Conservation (phyloP, 2,113 vertebrate species). For the Axis porcinus region DNA sequence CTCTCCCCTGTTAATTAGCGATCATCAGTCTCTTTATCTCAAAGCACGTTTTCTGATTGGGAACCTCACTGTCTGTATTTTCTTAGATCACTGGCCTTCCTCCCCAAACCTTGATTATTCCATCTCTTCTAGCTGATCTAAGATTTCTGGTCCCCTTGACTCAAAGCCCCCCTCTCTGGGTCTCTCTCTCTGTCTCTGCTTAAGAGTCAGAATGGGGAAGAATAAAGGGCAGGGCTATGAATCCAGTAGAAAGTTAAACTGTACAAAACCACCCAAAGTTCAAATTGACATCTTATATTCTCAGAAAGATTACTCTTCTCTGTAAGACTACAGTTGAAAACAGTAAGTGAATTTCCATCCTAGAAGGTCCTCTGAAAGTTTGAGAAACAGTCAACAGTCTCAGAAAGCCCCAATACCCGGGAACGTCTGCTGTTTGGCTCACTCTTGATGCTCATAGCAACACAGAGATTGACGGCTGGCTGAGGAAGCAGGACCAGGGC, state of each 20-base stretch:
- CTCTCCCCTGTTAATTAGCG: neutral
- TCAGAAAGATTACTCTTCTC: neutral
- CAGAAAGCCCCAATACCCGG: accelerated
- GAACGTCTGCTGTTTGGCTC: neutral
- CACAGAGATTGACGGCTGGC: accelerated
- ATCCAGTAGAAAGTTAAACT: neutral
- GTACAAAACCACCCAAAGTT: accelerated
- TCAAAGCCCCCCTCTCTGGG: neutral
- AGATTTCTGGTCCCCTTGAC: neutral
- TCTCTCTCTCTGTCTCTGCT: neutral
- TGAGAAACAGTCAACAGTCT: accelerated
- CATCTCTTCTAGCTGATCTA: accelerated
- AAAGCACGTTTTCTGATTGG: neutral
- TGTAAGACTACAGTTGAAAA: neutral
- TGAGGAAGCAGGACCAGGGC: accelerated
- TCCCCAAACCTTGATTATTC: accelerated
- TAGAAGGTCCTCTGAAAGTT: too few relatives aligned
- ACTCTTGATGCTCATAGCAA: too few relatives aligned
- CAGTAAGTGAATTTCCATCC: too few relatives aligned
- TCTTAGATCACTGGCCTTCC: neutral
- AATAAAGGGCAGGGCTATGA: too few relatives aligned
- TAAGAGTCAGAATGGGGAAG: neutral
- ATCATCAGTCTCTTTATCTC: accelerated
- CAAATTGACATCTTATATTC: accelerated
- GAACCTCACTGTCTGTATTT: neutral